Percentiles rank a stretch among this genome's conserved stretches.
phyloP scores from a whole-genome alignment of 2,113 vertebrate species.

The Passer domesticus region DNA sequence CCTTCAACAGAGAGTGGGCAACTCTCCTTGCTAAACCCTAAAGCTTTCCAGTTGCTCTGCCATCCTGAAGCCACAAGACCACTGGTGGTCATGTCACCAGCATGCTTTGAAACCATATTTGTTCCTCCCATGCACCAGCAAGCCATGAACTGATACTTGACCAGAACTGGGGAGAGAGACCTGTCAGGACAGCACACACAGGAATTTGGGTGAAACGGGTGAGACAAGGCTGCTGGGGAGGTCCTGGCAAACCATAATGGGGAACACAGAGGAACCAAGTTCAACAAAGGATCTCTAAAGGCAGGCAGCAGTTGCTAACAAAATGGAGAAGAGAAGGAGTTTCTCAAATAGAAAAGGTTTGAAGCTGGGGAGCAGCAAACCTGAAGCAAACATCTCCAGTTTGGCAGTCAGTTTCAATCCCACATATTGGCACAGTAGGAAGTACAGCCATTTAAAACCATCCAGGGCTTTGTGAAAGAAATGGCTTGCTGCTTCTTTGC shows the following conservation, averaged over 20 bases:
- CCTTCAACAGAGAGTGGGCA: neutral
- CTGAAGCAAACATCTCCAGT: neutral
- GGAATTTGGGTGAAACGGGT: neutral
- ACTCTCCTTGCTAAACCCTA: neutral
- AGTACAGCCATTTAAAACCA: neutral
- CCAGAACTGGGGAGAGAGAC: neutral
- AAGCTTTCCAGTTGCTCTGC: neutral
- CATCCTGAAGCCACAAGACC: neutral
- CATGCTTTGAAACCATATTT: neutral
- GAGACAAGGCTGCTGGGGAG: neutral
- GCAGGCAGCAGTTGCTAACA: neutral
- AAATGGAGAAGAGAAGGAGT: neutral
- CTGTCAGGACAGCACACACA: neutral
- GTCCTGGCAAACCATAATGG: neutral
- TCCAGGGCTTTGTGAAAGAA: neutral
- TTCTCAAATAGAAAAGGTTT: neutral
- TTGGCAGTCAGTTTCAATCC: neutral
- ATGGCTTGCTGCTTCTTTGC: neutral
- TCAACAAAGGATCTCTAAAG: neutral
- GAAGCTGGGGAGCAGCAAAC: fast-evolving
- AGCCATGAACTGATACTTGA: neutral
- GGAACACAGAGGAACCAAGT: neutral
- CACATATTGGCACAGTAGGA: neutral
- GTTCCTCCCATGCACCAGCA: neutral
- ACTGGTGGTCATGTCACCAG: neutral